Conservation (phyloP, 2,888 invertebrate species). For the Proisotoma minuta region DNA sequence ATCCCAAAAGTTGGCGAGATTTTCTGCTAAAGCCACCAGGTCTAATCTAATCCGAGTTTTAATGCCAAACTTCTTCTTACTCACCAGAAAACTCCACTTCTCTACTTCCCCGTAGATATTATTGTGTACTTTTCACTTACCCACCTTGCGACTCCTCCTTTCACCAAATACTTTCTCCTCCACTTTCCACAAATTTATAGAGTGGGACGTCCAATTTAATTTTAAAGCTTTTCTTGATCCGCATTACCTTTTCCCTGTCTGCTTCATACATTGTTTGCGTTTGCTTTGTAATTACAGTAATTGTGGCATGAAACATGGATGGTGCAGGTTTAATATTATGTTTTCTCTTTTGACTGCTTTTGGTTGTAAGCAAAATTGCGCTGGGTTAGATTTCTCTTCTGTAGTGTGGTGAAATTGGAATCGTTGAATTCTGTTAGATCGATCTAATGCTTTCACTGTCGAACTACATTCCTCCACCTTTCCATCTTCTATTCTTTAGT, state of each 20-base stretch:
- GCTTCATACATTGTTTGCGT: too few species aligned
- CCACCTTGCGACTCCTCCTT: neutral
- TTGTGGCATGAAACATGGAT: too few species aligned
- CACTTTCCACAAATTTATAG: too few species aligned
- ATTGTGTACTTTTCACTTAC: slow-evolving; percentile 1
- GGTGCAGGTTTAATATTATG: too few species aligned
- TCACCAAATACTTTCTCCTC: neutral
- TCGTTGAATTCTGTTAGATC: slow-evolving; percentile 25
- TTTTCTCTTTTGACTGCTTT: too few species aligned
- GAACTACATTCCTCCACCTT: too few species aligned
- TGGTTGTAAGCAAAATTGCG: neutral
- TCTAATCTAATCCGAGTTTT: neutral
- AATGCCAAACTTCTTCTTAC: slow-evolving; percentile 6
- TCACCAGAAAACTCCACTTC: neutral
- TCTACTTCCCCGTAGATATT: neutral
- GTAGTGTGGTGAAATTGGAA: slow-evolving; percentile 9
- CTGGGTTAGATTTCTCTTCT: slow-evolving; percentile 4
- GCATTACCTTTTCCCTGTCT: too few species aligned
- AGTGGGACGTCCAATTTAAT: too few species aligned
- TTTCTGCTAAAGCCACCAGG: too few species aligned
- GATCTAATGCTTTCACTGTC: slow-evolving; percentile 29
- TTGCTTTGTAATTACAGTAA: too few species aligned
- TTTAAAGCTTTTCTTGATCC: too few species aligned
- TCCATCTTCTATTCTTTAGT: too few species aligned
- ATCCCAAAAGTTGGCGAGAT: slow-evolving; percentile 2